These are phyloP conservation scores for Suillia variegata DNA, from an alignment of 2,888 invertebrate species.

Conservation along the genomic window DNA sequence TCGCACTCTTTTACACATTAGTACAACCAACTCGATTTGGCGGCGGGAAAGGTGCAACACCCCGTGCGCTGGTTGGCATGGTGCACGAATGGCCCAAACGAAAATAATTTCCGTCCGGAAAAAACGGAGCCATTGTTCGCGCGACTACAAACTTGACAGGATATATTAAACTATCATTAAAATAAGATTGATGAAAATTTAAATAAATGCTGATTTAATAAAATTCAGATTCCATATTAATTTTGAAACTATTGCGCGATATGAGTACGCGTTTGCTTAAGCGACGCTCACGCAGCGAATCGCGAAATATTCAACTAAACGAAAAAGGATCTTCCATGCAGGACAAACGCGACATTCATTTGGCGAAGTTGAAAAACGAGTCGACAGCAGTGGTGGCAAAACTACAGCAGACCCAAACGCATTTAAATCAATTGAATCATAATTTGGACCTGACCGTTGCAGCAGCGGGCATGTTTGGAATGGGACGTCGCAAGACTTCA, in stretches of 20 bases:
- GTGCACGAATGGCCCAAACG: constrained; percentile 53
- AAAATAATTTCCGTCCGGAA: constrained; percentile 39
- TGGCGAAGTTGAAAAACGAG: background rate
- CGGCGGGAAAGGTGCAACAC: constrained; percentile 26
- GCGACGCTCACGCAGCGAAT: constrained; percentile 49
- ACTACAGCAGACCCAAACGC: constrained; percentile 22
- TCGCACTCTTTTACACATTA: background rate
- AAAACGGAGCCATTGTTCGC: background rate
- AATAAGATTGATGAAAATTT: background rate
- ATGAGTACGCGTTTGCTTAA: constrained; percentile 51
- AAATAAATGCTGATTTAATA: background rate
- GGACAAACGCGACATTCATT: background rate
- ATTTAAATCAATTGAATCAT: constrained; percentile 17
- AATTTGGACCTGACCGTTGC: background rate
- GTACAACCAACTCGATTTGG: too few species aligned
- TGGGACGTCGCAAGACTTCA: constrained; percentile 69
- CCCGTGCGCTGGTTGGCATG: constrained; percentile 59
- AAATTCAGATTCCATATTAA: background rate
- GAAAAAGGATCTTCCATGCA: background rate
- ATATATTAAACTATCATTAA: background rate
- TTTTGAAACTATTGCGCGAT: too few species aligned
- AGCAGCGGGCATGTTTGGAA: constrained; percentile 20
- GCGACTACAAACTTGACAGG: background rate
- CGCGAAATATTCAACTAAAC: background rate
- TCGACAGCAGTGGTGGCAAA: too few species aligned